phyloP scores from a whole-genome alignment of 2,113 vertebrate genomes.

The Gnathonemus longibarbis region DNA sequence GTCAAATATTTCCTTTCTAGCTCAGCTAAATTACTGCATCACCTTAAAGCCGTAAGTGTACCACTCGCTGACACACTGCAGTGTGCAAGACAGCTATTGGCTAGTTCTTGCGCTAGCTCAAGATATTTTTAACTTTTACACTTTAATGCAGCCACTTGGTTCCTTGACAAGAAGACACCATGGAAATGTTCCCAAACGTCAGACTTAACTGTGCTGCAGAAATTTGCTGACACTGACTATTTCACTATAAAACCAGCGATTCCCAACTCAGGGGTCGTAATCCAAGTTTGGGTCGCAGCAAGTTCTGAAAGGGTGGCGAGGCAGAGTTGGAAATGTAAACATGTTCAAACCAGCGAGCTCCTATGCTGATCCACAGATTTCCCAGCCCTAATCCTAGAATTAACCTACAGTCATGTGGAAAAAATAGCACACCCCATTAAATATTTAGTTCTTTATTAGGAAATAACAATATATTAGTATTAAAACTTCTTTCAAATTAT shows the following conservation, averaged over 20 bases:
- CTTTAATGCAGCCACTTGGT: slow-evolving; percentile 1
- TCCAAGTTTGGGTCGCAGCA: too few relatives aligned
- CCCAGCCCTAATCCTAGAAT: too few relatives aligned
- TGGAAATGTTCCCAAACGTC: not conserved
- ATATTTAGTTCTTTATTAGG: too few relatives aligned
- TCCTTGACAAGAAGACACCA: not conserved
- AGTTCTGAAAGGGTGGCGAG: too few relatives aligned
- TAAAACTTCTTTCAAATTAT: too few relatives aligned
- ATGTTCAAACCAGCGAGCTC: too few relatives aligned
- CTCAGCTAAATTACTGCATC: not conserved
- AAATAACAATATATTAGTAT: too few relatives aligned
- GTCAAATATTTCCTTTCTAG: not conserved
- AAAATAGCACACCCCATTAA: too few relatives aligned
- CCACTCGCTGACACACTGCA: not conserved
- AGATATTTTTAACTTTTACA: not conserved
- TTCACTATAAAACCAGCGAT: not conserved
- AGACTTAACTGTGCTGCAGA: not conserved
- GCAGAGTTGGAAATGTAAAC: too few relatives aligned
- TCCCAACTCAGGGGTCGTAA: too few relatives aligned
- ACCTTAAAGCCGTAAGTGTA: not conserved
- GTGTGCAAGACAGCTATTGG: not conserved
- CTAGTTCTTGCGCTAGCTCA: not conserved
- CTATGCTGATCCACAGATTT: too few relatives aligned
- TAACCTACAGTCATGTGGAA: too few relatives aligned
- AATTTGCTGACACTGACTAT: not conserved